Evolutionary conservation across 1,140 invertebrate species (phyloP).

Genomic region (Lucilia sericata): DNA sequence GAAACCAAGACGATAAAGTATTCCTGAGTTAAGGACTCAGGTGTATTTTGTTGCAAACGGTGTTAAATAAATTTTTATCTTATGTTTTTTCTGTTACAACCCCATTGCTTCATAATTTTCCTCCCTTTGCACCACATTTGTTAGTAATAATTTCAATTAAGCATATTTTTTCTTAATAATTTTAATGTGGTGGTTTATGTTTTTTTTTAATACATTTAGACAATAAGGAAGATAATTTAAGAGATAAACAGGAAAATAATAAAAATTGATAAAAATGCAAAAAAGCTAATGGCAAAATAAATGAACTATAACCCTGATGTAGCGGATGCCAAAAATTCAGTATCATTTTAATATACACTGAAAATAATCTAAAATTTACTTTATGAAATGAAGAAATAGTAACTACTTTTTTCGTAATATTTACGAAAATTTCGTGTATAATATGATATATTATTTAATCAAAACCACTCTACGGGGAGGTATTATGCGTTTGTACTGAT

Average conservation of each 20-base stretch:
- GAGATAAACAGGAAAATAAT: not conserved
- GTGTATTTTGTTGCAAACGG: not conserved
- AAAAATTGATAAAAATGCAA: not conserved
- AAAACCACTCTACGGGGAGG: too few relatives aligned
- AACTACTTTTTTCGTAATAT: too few relatives aligned
- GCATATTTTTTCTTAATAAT: not conserved
- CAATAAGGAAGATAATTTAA: not conserved
- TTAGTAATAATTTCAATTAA: not conserved
- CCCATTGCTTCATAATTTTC: not conserved
- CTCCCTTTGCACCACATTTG: not conserved
- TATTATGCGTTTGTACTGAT: too few relatives aligned
- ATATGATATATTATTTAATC: too few relatives aligned
- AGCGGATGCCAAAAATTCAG: too few relatives aligned
- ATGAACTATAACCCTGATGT: too few relatives aligned
- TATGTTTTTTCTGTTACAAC: not conserved
- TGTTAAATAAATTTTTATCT: not conserved
- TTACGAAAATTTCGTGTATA: too few relatives aligned
- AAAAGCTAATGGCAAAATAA: too few relatives aligned
- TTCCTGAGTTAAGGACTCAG: not conserved
- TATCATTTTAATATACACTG: too few relatives aligned
- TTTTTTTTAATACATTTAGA: not conserved
- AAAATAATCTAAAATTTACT: too few relatives aligned
- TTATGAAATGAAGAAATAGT: too few relatives aligned
- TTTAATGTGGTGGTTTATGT: not conserved
- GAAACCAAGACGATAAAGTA: not conserved